Conservation (phyloP, 1,140 invertebrate genomes). For the Pinna nobilis region DNA sequence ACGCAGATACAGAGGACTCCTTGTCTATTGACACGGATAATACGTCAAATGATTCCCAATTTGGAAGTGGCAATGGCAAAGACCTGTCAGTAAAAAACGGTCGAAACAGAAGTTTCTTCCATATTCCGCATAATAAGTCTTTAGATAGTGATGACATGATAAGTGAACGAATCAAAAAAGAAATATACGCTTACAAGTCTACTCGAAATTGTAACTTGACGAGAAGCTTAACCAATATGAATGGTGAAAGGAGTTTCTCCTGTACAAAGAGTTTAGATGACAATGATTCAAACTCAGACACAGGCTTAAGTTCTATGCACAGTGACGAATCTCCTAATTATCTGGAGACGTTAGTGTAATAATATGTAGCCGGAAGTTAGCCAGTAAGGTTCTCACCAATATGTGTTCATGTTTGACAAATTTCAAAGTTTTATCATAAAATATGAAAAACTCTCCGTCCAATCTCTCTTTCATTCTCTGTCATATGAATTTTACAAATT, state of each 20-base stretch:
- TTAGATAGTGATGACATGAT: conserved; percentile 35
- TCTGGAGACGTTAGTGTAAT: conserved; percentile 76
- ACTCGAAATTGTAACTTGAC: conserved; percentile 37
- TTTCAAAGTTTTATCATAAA: too few species aligned
- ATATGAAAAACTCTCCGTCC: too few species aligned
- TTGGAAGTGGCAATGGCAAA: conserved; percentile 20
- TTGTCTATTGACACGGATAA: conserved; percentile 43
- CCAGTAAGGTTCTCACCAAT: too few species aligned
- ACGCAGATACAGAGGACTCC: conserved; percentile 32
- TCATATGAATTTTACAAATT: too few species aligned
- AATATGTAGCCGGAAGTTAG: too few species aligned
- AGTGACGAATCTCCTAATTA: conserved; percentile 75
- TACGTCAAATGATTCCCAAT: conserved; percentile 44
- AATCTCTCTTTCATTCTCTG: too few species aligned
- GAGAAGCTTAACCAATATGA: conserved; percentile 18
- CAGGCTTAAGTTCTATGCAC: conserved; percentile 78
- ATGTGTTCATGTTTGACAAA: too few species aligned
- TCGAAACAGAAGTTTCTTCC: not conserved
- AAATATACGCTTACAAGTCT: conserved; percentile 43
- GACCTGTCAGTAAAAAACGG: conserved; percentile 11
- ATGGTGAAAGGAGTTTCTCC: conserved; percentile 13
- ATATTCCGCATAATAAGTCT: conserved; percentile 2
- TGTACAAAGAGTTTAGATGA: conserved; percentile 59
- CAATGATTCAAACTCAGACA: conserved; percentile 78
- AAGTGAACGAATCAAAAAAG: conserved; percentile 41